Base-by-base conservation (phyloP, 1,140 invertebrate genomes). In the Drosophila athabasca region DNA sequence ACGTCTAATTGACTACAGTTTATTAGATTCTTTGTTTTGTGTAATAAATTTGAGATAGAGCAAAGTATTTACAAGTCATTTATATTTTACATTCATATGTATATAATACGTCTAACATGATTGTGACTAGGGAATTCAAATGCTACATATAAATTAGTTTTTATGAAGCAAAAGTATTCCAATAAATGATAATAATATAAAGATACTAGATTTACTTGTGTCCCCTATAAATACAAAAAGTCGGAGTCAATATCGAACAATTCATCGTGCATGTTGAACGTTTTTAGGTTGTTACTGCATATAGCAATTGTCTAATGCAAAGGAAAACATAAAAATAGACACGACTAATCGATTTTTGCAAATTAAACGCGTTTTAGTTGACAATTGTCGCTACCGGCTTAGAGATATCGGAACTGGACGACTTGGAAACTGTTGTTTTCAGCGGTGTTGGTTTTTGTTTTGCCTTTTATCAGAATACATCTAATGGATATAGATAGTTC, bases 291-390 rank as follows among this genome's bases (percentile, higher is more conserved):
- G 11, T 39, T 39, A 39, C 35, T 11, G 35, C 11, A 11, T 39
- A 39, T 13, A 39, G 35, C 13, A 39, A 39, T 39, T 2, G 35
- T 13, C 3, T 39, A 39, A 39, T 13, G 35, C 35, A 39, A 39
- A 13, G 35, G 50, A 31, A 41, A 62, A 53, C 49, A 29, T 31
- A 29, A 62, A 61, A 66, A 22, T 26, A 55, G 48, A 39, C 53
- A 49, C 19, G 41, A 62, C 54, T 29, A 58, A 69, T 74, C 49
- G 64, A 77, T 78, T 74, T 70, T 62, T 75, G 45, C 62, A 61
- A 57, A 60, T 29, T 31, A 51, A 45, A 52, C 29, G 35, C 44
- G 49, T 19, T 46, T 55, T 17, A 46, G 46, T 46, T 13, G 44
- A 22, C 45, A 8, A 48, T 11, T 39, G 35, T 39, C 9, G 11